phyloP scores from a whole-genome alignment of 1,140 invertebrate genomes.

The Steinernema khuongi region DNA sequence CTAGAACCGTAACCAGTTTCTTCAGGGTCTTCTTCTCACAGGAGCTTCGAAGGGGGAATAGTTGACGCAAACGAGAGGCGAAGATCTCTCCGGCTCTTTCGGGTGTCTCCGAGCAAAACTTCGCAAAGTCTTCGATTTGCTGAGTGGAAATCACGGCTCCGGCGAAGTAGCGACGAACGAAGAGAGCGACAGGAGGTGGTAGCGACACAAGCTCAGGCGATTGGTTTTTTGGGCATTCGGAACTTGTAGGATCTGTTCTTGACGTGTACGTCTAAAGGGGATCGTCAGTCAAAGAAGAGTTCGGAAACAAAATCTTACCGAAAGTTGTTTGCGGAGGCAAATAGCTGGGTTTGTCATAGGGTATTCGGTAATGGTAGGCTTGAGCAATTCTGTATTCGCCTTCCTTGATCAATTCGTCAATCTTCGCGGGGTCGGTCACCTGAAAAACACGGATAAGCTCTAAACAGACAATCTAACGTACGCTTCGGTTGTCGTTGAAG shows the following conservation, averaged over 20 bases:
- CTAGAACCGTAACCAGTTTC: background rate
- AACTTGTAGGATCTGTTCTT: background rate
- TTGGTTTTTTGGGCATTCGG: background rate
- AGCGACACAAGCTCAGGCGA: background rate
- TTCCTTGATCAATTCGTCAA: background rate
- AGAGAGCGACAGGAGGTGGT: background rate
- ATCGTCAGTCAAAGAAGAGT: background rate
- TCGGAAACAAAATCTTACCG: background rate
- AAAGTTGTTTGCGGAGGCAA: constrained; percentile 1
- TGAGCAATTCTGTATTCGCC: background rate
- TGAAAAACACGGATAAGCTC: background rate
- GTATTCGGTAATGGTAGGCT: background rate
- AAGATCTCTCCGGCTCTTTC: background rate
- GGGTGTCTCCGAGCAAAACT: background rate
- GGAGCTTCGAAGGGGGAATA: background rate
- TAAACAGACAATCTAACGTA: background rate
- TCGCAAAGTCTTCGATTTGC: background rate
- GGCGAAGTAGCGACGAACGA: background rate
- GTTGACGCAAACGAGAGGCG: background rate
- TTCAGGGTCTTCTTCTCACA: background rate
- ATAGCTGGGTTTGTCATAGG: constrained; percentile 6
- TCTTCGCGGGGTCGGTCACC: background rate
- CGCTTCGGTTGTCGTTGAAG: background rate
- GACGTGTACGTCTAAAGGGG: background rate
- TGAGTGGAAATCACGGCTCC: background rate